phyloP scores from a whole-genome alignment of 2,113 vertebrate species.

The Indri indri region DNA sequence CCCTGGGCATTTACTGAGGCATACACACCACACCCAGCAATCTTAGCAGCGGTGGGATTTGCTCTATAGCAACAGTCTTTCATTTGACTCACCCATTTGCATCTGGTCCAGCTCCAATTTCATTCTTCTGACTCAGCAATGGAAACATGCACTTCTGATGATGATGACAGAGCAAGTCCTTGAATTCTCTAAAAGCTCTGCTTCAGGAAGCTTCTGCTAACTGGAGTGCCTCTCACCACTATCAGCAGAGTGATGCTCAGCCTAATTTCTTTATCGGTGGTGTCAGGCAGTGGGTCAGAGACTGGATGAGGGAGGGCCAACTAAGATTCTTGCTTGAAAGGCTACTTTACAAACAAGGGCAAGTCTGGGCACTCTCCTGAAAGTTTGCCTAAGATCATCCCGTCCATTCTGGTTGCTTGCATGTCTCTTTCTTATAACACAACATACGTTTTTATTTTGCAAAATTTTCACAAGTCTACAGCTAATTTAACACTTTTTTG shows the following conservation, averaged over 20 bases:
- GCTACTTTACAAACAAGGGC: not conserved
- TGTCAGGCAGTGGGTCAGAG: not conserved
- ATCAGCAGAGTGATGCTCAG: not conserved
- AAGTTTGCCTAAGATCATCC: not conserved
- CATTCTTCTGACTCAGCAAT: conserved; percentile 67
- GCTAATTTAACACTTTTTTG: not conserved
- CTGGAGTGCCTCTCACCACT: not conserved
- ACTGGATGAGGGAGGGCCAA: not conserved
- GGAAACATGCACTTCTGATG: conserved; percentile 57
- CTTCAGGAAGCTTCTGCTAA: conserved; percentile 30
- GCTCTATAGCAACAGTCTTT: not conserved
- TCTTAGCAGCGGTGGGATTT: not conserved
- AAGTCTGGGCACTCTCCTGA: not conserved
- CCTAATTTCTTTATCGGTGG: not conserved
- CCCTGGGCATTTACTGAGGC: not conserved
- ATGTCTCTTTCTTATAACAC: conserved; percentile 9
- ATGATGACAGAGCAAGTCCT: conserved; percentile 56
- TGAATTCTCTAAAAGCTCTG: conserved; percentile 43
- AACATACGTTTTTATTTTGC: not conserved
- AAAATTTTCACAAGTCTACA: not conserved
- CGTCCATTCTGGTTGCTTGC: not conserved
- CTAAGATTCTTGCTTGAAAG: not conserved
- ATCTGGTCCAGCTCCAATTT: conserved; percentile 55
- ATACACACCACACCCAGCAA: not conserved
- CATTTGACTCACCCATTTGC: conserved; percentile 50